Percentiles rank a stretch among this genome's conserved stretches.
These are phyloP conservation scores for Idaea aversata DNA, from an alignment of 2,888 invertebrate genomes.

Conservation along the genomic window DNA sequence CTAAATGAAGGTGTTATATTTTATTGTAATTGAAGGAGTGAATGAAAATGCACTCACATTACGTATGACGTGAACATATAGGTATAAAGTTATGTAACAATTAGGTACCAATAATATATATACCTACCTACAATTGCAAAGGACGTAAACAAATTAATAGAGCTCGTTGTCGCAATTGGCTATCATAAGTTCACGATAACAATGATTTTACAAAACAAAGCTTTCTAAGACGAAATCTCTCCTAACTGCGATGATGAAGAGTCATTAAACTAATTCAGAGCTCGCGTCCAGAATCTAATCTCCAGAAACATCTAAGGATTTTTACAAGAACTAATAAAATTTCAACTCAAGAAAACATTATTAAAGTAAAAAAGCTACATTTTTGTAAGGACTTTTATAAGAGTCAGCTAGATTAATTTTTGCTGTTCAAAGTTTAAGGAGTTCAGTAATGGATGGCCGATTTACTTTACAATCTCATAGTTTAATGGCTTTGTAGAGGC, in stretches of 20 bases:
- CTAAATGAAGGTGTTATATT: too few relatives aligned
- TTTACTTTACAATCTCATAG: background rate
- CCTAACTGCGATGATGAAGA: slow-evolving; percentile 9
- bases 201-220: background rate
- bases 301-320: slow-evolving; percentile 12
- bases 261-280: slow-evolving; percentile 12
- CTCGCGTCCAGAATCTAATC: slow-evolving; percentile 5
- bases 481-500: background rate
- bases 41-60: too few relatives aligned
- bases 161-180: slow-evolving; percentile 13
- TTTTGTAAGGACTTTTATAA: background rate
- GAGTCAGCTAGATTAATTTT: background rate
- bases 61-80: too few relatives aligned
- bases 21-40: too few relatives aligned
- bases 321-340: slow-evolving; percentile 13
- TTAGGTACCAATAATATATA: background rate
- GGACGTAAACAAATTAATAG: slow-evolving; percentile 19
- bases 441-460: background rate
- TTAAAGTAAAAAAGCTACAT: background rate
- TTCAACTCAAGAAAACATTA: slow-evolving; percentile 4
- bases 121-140: slow-evolving; percentile 6
- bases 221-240: background rate
- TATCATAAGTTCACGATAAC: background rate
- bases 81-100: too few relatives aligned
- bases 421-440: background rate